These are phyloP conservation scores for Spinus olivaceus DNA, from an alignment of 2,797 vertebrate genomes.

Conservation along the genomic window DNA sequence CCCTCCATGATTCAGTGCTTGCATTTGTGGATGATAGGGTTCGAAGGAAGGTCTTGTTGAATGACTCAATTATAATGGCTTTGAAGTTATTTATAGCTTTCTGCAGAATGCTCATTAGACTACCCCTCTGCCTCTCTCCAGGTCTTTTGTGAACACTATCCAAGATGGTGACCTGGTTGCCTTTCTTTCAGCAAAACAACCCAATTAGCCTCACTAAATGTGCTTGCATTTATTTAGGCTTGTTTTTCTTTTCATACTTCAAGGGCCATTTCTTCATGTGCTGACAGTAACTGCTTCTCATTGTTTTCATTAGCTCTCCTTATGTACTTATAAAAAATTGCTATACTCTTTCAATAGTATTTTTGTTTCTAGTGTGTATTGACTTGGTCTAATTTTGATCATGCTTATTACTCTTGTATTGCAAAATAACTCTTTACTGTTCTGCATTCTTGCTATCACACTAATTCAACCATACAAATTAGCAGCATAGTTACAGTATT, in stretches of 20 bases:
- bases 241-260: not conserved
- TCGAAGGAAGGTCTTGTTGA: not conserved
- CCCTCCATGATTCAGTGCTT: not conserved
- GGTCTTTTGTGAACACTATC: not conserved
- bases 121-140: not conserved
- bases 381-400: not conserved
- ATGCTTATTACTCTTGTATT: not conserved
- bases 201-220: constrained; percentile 1
- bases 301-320: not conserved
- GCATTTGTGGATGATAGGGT: not conserved
- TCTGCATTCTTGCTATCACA: not conserved
- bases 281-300: not conserved
- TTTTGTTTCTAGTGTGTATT: not conserved
- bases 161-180: not conserved
- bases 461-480: not conserved
- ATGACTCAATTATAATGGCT: not conserved
- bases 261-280: not conserved
- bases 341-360: not conserved
- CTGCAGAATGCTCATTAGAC: not conserved
- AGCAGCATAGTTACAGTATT: not conserved
- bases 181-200: not conserved
- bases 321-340: not conserved
- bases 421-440: not conserved
- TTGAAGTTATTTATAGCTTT: not conserved
- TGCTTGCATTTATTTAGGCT: not conserved